phyloP scores from a whole-genome alignment of 1,140 invertebrate genomes.

The Ceratoteleas bidentatus region DNA sequence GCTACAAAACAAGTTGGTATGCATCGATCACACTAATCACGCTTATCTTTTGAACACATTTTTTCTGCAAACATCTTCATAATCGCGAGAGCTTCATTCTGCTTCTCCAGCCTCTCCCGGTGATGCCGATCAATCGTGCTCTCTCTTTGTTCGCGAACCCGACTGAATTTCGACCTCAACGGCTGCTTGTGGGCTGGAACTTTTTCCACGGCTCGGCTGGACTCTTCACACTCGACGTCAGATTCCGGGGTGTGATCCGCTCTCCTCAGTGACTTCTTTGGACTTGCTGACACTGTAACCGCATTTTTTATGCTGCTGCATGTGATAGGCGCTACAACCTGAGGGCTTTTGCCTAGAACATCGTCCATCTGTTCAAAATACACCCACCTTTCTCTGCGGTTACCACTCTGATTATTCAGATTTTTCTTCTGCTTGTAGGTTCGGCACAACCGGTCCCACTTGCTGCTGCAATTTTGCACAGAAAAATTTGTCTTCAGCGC shows the following conservation, averaged over 20 bases:
- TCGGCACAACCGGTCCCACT: conserved; percentile 21
- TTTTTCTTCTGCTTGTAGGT: conserved; percentile 13
- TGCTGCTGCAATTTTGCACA: conserved; percentile 26
- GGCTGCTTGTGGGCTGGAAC: neutral
- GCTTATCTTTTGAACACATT: conserved; percentile 1
- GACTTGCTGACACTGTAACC: conserved; percentile 14
- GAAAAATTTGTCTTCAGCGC: conserved; percentile 17
- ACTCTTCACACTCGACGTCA: too few relatives aligned
- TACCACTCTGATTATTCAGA: conserved; percentile 12
- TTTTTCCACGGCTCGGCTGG: too few relatives aligned
- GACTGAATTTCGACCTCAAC: conserved; percentile 6
- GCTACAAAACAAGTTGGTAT: too few relatives aligned
- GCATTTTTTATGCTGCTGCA: conserved; percentile 23
- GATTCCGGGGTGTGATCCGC: too few relatives aligned
- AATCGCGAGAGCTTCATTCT: conserved; percentile 12
- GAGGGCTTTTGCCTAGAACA: conserved; percentile 21
- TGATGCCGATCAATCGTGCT: conserved; percentile 11
- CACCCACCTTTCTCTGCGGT: conserved; percentile 15
- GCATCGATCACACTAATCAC: too few relatives aligned
- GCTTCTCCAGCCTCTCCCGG: conserved; percentile 21
- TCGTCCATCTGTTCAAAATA: conserved; percentile 31
- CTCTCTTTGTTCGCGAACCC: conserved; percentile 11
- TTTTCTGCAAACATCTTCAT: conserved; percentile 9
- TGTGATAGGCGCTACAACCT: conserved; percentile 20
- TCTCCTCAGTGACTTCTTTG: neutral